These are phyloP conservation scores for Drosophila tani DNA, from an alignment of 1,140 invertebrate genomes.

Conservation along the genomic window DNA sequence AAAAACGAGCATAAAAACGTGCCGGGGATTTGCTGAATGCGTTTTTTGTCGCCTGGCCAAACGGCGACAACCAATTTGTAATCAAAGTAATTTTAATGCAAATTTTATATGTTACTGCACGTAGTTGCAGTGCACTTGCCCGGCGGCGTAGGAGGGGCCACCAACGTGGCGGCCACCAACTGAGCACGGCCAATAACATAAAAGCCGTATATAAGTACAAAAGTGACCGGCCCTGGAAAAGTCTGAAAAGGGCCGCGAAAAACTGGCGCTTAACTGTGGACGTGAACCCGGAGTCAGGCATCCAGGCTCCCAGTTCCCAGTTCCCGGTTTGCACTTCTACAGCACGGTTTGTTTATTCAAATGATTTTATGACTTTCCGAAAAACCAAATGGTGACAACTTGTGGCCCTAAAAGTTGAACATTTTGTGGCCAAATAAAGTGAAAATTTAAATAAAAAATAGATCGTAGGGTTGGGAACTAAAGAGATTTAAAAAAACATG, in stretches of 20 bases:
- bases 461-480: neutral
- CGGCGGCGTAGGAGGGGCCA: conserved; percentile 28
- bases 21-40: conserved; percentile 47
- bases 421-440: conserved; percentile 70
- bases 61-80: conserved; percentile 70
- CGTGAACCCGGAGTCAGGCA: conserved; percentile 5
- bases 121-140: conserved; percentile 42
- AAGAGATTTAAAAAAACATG: neutral
- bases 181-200: conserved; percentile 39
- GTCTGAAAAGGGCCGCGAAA: conserved; percentile 35
- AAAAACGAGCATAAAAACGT: conserved; percentile 22
- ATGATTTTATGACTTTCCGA: conserved; percentile 74
- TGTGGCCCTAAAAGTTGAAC: conserved; percentile 74
- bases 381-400: conserved; percentile 78
- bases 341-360: conserved; percentile 69
- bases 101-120: conserved; percentile 78
- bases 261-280: conserved; percentile 50
- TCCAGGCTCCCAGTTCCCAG: neutral
- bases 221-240: conserved; percentile 20
- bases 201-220: conserved; percentile 67
- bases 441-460: conserved; percentile 14
- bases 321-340: neutral
- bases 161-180: conserved; percentile 18
- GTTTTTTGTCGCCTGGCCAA: conserved; percentile 38
- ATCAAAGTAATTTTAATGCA: conserved; percentile 83